phyloP scores from a whole-genome alignment of 2,797 vertebrate genomes.

The Oreonectes daqikongensis region DNA sequence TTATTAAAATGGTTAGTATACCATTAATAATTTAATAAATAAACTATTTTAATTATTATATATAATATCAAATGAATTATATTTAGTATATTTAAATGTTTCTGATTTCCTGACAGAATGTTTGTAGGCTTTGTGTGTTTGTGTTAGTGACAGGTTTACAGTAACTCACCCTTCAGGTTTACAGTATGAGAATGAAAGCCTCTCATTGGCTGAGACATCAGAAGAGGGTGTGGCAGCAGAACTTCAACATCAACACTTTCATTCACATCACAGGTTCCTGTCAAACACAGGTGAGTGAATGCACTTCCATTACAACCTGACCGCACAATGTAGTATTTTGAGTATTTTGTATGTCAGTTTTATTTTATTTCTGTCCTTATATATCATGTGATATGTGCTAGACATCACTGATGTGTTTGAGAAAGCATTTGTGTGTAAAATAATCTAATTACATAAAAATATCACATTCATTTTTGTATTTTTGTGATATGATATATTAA shows the following conservation, averaged over 20 bases:
- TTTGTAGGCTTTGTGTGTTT: not conserved
- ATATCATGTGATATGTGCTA: too few relatives aligned
- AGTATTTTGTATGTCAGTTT: not conserved
- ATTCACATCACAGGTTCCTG: not conserved
- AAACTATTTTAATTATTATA: too few relatives aligned
- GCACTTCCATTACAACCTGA: not conserved
- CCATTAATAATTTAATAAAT: too few relatives aligned
- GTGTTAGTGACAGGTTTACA: not conserved
- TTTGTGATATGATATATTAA: not conserved
- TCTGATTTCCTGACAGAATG: too few relatives aligned
- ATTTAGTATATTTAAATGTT: too few relatives aligned
- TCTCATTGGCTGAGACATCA: conserved; percentile 11
- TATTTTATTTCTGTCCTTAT: not conserved
- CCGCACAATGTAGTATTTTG: not conserved
- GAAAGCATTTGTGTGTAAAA: not conserved
- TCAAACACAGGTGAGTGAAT: conserved; percentile 39
- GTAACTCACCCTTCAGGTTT: conserved; percentile 53
- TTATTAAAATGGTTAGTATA: too few relatives aligned
- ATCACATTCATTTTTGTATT: not conserved
- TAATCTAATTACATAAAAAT: too few relatives aligned
- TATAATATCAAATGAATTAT: too few relatives aligned
- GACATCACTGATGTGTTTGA: too few relatives aligned
- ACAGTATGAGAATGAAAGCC: not conserved
- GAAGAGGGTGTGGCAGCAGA: conserved; percentile 24
- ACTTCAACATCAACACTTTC: not conserved